Evolutionary conservation across 2,888 invertebrate species (phyloP), one percentile per base, ranked within the genome.

Genomic region (Nasonia oneida): DNA sequence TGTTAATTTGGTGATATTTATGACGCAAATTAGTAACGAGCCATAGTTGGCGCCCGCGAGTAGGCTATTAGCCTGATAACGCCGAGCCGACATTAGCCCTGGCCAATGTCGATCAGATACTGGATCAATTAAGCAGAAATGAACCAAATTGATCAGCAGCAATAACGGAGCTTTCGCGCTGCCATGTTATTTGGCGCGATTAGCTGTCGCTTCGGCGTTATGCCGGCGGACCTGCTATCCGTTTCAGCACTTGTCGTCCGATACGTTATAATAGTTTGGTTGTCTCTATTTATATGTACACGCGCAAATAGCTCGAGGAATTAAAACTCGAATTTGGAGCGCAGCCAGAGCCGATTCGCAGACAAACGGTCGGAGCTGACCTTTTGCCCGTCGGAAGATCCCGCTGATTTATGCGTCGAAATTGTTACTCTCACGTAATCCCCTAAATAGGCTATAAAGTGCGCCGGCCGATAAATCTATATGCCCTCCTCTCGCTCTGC

Each of bases 71-170:
- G 71, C 39, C 29, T 14, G 86, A 86, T 83, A 83, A 77, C 71
- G 73, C 50, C 77, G 76, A 61, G 76, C 76, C 18, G 64, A 70
- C 80, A 80, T 83, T 83, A 83, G 23, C 67, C 15, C 75, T 64
- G 76, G 76, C 79, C 79, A 83, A 77, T 76, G 64, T 71, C 80
- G 74, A 86, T 78, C 74, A 39, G 85, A 85, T 82, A 85, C 39
- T 81, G 42, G 82, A 83, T 86, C 81, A 81, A 86, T 86, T 84
- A 84, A 83, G 76, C 83, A 37, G 67, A 76, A 83, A 86, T 86
- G 84, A 81, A 74, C 71, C 47, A 81, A 86, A 86, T 81, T 83
- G 77, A 86, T 86, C 67, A 79, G 47, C 61, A 64, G 67, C 53
- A 73, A 76, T 79, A 67, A 47, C 29, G n/a, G 50, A 73, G 76